Evolutionary conservation across 2,888 invertebrate species (phyloP).

Genomic region (Cactoblastis cactorum): DNA sequence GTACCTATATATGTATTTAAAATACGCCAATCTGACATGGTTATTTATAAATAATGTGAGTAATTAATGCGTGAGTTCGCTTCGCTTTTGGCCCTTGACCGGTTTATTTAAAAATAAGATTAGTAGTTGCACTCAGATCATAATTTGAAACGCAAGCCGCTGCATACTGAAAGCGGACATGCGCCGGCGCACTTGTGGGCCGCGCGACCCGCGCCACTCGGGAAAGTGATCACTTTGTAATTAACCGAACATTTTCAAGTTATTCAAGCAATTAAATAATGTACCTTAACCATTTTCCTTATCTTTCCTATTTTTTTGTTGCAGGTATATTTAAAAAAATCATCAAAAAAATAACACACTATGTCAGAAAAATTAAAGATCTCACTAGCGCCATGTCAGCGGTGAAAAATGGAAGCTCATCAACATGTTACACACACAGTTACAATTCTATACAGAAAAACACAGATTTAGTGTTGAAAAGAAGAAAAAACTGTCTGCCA

Average conservation of each 20-base stretch:
- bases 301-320: slow-evolving; percentile 15
- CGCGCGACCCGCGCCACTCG: slow-evolving; percentile 10
- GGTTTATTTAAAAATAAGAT: too few relatives aligned
- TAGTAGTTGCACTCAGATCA: too few relatives aligned
- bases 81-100: too few relatives aligned
- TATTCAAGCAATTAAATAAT: too few relatives aligned
- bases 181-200: slow-evolving; percentile 16
- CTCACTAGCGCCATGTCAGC: slow-evolving; percentile 54
- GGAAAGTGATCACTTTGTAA: too few relatives aligned
- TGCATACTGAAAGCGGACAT: slow-evolving; percentile 18
- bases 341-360: slow-evolving; percentile 34
- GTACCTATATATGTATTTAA: too few relatives aligned
- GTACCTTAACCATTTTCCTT: too few relatives aligned
- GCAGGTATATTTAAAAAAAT: slow-evolving; percentile 27
- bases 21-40: too few relatives aligned
- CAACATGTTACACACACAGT: slow-evolving; percentile 20
- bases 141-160: too few relatives aligned
- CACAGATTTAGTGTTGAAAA: slow-evolving; percentile 25
- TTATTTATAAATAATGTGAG: too few relatives aligned
- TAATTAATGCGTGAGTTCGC: too few relatives aligned
- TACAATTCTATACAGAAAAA: slow-evolving; percentile 17
- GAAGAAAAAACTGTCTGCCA: slow-evolving; percentile 23
- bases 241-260: too few relatives aligned
- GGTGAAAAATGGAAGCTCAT: slow-evolving; percentile 49
- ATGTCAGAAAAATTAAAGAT: slow-evolving; percentile 50